Base-by-base conservation (phyloP, 2,113 vertebrate species). In the Hydrolagus affinis region DNA sequence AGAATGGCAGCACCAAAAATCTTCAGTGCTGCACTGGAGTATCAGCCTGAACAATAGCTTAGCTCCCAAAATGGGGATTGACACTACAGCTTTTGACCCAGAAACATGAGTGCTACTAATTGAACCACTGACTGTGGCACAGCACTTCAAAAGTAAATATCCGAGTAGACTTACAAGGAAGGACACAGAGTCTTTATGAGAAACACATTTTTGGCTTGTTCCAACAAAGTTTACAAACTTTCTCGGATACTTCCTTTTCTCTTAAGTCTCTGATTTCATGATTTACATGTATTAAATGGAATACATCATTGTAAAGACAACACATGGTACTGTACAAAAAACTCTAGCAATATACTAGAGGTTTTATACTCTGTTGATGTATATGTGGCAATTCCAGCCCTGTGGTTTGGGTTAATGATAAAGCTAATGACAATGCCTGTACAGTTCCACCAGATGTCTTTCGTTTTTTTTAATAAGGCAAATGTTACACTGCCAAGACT, bases 321-420 rank as follows among this genome's bases (percentile, higher is more conserved):
- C 17, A 44, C 28, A 80, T 7, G 59, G 62, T 11, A 12, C 17
- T 8, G 76, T 25, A n/a, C 7, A 60, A 80, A 80, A 60, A 73
- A 25, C 3, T 8, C 73, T 57, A 69, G 59, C 76, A 80, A 62
- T 23, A 12, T 62, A 6, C 44, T 44, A 6, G 44, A 62, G 28
- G 25, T 25, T 62, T 80, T 80, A 12, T 2, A 12, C 21, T 59
- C 14, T 60, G 74, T 59, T 59, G 15, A 78, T 60, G 7, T 23
- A 1, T n/a, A 3, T 59, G 23, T 23, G 12, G 56, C 75, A 23
- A 12, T 59, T 60, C 14, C 8, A 78, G 64, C 23, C 1, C 75
- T 80, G 60, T 62, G 77, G 77, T 64, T 19, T 80, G 59, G 14
- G 64, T 80, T 62, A 62, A 80, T 80, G 59, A 80, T 28, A 14